Base-by-base conservation (phyloP, 2,888 invertebrate species). In the Mycogona germanica region DNA sequence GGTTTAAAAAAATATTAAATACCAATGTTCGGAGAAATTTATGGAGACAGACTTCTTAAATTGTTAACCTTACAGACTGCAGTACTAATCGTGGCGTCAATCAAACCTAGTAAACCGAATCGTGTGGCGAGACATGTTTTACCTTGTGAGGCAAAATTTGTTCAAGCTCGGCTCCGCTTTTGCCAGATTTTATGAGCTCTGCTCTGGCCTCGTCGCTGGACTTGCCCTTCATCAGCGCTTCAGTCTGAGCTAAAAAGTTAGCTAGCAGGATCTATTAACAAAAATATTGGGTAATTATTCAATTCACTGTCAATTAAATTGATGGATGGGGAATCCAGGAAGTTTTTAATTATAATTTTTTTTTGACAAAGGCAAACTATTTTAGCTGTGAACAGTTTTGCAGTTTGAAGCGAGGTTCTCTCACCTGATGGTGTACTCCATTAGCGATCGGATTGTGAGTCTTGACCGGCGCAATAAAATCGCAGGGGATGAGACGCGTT, bases 231-330 rank as follows among this genome's bases (percentile, higher is more conserved):
- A 97, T 96, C 49, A 98, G 75, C 17, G 98, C 98, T 70, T 98
- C 98, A 0, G 97, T 96, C 74, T 98, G 98, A 12, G 98, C 98
- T 60, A 99, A 75, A 75, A 96, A 98, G 73, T 98, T 99, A 1
- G 97, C 87, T 57, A 96, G 72, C 56, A 98, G 76, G 64, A 97
- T 92, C 78, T 78, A 63, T 23, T 61, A 62, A 55, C 52, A 46
- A 25, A 59, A n/a, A 21, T 26, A 38, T 30, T 53, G 9, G 7
- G 9, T 25, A 1, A n/a, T 50, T 60, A 23, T 23, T 26, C 19
- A 21, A 37, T 5, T 49, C n/a, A 37, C 37, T 21, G 5, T n/a
- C 5, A 2, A 21, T 14, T 40, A 5, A 19, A 21, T 7, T 9
- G 2, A 21, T 9, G n/a, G n/a, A n/a, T n/a, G n/a, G n/a, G n/a